Percentiles rank a stretch among this genome's conserved stretches.
These are phyloP conservation scores for Ennomos erosarius DNA, from an alignment of 2,888 invertebrate species.

Conservation along the genomic window DNA sequence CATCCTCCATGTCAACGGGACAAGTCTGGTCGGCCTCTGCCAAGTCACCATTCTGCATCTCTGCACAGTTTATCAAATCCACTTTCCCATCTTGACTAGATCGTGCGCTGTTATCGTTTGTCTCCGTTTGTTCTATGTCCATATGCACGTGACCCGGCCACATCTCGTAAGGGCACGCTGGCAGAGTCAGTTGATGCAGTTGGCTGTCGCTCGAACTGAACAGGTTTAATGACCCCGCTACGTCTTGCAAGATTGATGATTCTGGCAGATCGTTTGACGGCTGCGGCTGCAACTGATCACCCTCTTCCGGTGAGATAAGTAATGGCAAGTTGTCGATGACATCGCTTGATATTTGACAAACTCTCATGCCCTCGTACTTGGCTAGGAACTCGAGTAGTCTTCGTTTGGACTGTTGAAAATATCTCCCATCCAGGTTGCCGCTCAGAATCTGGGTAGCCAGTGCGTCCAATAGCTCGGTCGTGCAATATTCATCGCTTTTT, in stretches of 20 bases:
- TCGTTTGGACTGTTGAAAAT: conserved; percentile 65
- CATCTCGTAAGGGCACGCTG: conserved; percentile 72
- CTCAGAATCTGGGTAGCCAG: conserved; percentile 80
- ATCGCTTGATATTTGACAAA: conserved; percentile 73
- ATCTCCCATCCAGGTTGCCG: conserved; percentile 65
- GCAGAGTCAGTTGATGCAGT: conserved; percentile 67
- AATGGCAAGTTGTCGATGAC: conserved; percentile 71
- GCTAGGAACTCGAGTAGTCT: conserved; percentile 69
- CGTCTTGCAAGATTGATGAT: conserved; percentile 72
- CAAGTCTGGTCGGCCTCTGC: conserved; percentile 93
- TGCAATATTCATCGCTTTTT: conserved; percentile 83
- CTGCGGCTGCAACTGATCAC: conserved; percentile 56
- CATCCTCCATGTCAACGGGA: conserved; percentile 63
- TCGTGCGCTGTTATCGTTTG: conserved; percentile 63
- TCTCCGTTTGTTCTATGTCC: conserved; percentile 64
- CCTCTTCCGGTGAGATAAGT: conserved; percentile 56
- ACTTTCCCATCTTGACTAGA: conserved; percentile 75
- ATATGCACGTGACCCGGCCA: conserved; percentile 74
- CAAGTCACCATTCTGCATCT: conserved; percentile 89
- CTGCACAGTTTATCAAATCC: conserved; percentile 77
- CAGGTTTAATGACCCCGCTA: conserved; percentile 75
- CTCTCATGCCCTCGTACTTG: conserved; percentile 74
- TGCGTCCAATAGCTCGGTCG: conserved; percentile 76
- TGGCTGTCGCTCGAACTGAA: conserved; percentile 73
- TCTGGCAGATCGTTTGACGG: conserved; percentile 61